phyloP scores from a whole-genome alignment of 2,797 vertebrate species.

The Lithobates sylvaticus region DNA sequence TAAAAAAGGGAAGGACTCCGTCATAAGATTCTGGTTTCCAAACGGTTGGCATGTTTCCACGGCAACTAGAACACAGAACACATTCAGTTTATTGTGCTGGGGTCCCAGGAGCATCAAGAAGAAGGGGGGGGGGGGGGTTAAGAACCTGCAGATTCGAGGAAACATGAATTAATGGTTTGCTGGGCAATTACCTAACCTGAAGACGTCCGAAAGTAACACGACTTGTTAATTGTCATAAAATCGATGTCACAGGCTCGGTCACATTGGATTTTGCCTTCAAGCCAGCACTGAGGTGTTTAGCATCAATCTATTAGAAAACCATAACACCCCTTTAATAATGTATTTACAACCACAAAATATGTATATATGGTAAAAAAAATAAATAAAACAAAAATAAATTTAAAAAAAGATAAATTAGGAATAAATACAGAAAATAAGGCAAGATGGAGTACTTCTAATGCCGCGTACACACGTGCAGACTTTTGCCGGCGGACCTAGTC shows the following conservation, averaged over 20 bases:
- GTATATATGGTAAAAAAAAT: no score
- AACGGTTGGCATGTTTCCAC: slow-evolving; percentile 64
- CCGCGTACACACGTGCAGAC: no score
- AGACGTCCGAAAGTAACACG: neutral
- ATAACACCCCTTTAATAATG: no score
- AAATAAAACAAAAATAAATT: no score
- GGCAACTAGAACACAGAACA: slow-evolving; percentile 56
- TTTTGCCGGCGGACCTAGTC: no score
- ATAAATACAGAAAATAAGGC: no score
- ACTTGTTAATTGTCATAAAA: neutral
- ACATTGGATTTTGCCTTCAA: no score
- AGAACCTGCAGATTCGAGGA: slow-evolving; percentile 55
- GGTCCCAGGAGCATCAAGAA: neutral
- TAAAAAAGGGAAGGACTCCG: neutral
- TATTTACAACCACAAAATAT: no score
- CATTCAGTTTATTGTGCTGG: slow-evolving; percentile 52
- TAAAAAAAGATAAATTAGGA: no score
- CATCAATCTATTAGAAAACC: no score
- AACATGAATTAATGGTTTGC: slow-evolving; percentile 56
- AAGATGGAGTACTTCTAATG: no score
- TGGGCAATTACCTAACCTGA: slow-evolving; percentile 56
- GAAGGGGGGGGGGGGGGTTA: slow-evolving; percentile 11
- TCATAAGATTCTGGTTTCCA: slow-evolving; percentile 7
- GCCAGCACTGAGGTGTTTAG: no score
- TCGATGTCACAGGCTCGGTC: neutral